Percentiles rank a stretch among this genome's conserved stretches.
Evolutionary conservation across 2,113 vertebrate genomes (phyloP).

Genomic region (Puma concolor): DNA sequence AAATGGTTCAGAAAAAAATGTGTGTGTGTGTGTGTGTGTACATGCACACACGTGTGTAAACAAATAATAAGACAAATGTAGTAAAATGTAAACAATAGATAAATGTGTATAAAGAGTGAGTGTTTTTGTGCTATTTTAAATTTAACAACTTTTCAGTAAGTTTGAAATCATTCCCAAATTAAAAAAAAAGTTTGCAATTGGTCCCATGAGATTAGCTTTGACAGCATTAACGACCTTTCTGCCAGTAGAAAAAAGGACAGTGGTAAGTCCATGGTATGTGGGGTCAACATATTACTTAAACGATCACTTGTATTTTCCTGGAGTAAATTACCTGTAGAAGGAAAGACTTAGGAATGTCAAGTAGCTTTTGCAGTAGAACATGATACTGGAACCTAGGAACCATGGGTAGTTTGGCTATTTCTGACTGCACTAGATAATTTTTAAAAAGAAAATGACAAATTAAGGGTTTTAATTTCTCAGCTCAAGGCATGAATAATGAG

Average conservation of each 20-base stretch:
- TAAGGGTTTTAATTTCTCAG: neutral
- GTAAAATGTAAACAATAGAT: neutral
- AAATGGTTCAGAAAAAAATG: neutral
- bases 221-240: neutral
- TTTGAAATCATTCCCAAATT: neutral
- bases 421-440: neutral
- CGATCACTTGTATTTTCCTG: neutral
- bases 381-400: neutral
- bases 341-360: neutral
- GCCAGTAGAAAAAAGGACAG: neutral
- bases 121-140: neutral
- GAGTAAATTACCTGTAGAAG: neutral
- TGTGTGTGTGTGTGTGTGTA: neutral
- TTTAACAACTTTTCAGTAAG: neutral
- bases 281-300: neutral
- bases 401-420: neutral
- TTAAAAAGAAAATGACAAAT: neutral
- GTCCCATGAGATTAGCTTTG: neutral
- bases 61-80: neutral
- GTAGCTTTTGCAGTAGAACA: neutral
- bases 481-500: neutral
- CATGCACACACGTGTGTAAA: fast-evolving
- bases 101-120: neutral
- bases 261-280: neutral
- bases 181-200: neutral